Evolutionary conservation across 2,888 invertebrate genomes (phyloP), one percentile per base, ranked within the genome.

Genomic region (Ashinkailepas kermadecensis): DNA sequence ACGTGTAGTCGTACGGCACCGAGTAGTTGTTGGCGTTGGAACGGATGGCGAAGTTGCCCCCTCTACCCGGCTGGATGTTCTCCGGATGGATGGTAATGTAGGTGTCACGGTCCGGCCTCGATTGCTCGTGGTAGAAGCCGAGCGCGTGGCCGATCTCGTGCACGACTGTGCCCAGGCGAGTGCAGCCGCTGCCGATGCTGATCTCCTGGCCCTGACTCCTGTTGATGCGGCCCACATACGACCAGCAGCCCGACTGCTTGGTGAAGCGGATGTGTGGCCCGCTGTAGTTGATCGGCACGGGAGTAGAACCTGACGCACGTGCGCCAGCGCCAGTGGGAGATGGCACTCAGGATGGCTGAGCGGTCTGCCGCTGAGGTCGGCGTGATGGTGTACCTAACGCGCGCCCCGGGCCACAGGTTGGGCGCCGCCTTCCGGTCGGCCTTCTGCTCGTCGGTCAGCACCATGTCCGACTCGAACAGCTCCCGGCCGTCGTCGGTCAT

Each of bases 121-220:
- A 81, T 58, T 82, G 82, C 59, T 81, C 81, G 82, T 82, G 82
- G 65, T 54, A 79, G 62, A 82, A 79, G 78, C 82, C 82, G 8
- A 81, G 57, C n/a, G 82, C 82, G 79, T 82, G 82, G 9, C 82
- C 82, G 78, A 82, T 81, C 79, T 82, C 82, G 64, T 82, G 82
- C 25, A 79, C 81, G n/a, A 82, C 67, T 23, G 57, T 65, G 13
- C 80, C 82, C 23, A 81, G 54, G 62, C 56, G 57, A 13, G 25
- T 25, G 70, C 70, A 70, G 12, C 70, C 70, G 2, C 4, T 11
- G 15, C 70, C 70, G 15, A 70, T 39, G 39, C 70, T 70, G 39
- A 70, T 13, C 23, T 13, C 13, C 15, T 70, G 70, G 13, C 70
- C 70, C 3, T 7, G 11, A 15, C 23, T 6, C 21, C n/a, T 10